Evolutionary conservation across 2,888 invertebrate genomes (phyloP), one percentile per base, ranked within the genome.

Genomic region (Stenoptilia bipunctidactyla): DNA sequence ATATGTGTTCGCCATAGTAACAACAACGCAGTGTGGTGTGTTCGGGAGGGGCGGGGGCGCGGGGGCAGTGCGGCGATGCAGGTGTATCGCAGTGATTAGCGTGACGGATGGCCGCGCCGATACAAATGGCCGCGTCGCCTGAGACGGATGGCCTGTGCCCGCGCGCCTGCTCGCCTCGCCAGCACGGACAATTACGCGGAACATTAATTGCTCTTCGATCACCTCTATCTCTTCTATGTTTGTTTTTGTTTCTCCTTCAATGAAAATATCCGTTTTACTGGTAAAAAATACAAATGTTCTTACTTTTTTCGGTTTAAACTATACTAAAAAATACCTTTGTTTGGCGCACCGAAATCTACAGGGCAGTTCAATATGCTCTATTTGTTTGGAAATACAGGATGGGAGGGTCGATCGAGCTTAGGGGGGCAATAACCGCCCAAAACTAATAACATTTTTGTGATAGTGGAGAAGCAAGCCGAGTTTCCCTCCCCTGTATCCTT

Each of bases 401-500:
- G 58, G 53, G 64, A 66, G 69, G 73, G 67, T 59, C 61, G 65
- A 57, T 54, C 59, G 66, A 60, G 61, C 58, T 56, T 48, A 62
- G 71, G 71, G 66, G 69, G 70, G 69, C 74, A 75, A 79, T 74
- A 76, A 71, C 74, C 74, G 61, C 68, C 73, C 68, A 69, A 77
- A 79, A 79, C 79, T 77, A 80, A 80, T 80, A 80, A 77, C 74
- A 80, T 79, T 77, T 79, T 80, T 80, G 66, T 69, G 74, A 76
- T 76, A 75, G 73, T 63, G 60, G 66, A 62, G 65, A 56, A 69
- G 66, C 58, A 58, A 70, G 66, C 66, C 61, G 68, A 67, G 61
- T 57, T 65, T 68, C 68, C 66, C 66, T 67, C 58, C n/a, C 52
- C 59, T 55, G 53, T 63, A 60, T 69, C 69, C 66, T 72, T 75